These are phyloP conservation scores for Drosophila fulvimacula DNA, from an alignment of 2,888 invertebrate genomes.

Conservation along the genomic window DNA sequence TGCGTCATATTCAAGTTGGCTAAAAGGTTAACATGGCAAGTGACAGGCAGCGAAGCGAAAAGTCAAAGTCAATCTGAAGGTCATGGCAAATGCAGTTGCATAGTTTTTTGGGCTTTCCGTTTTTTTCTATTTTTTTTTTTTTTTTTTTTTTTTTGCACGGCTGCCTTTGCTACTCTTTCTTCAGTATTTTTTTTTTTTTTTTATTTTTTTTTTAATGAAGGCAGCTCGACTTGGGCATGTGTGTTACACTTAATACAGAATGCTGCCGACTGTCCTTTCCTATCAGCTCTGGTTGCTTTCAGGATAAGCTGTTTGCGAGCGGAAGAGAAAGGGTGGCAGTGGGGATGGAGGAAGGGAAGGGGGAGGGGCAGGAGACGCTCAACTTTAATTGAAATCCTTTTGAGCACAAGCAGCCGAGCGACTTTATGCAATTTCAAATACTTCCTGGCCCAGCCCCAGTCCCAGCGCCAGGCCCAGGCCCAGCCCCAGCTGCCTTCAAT, in stretches of 20 bases:
- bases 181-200: not conserved
- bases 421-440: slow-evolving; percentile 72
- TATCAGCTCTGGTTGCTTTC: slow-evolving; percentile 2
- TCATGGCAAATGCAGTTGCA: slow-evolving; percentile 6
- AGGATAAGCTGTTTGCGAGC: not conserved
- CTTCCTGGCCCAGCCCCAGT: slow-evolving; percentile 43
- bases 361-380: slow-evolving; percentile 16
- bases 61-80: slow-evolving; percentile 5
- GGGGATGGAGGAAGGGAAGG: not conserved
- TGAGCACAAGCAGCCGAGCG: slow-evolving; percentile 53
- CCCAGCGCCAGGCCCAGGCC: not conserved
- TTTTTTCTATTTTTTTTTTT: not conserved
- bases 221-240: not conserved
- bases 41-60: slow-evolving; percentile 1
- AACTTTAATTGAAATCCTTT: slow-evolving; percentile 76
- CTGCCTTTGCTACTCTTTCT: not conserved
- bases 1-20: slow-evolving; percentile 3
- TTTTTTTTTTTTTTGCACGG: not conserved
- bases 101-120: not conserved
- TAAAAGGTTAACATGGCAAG: slow-evolving; percentile 4
- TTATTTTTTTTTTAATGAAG: not conserved
- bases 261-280: slow-evolving; percentile 3
- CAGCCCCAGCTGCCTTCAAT: slow-evolving; percentile 4
- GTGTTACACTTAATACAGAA: not conserved
- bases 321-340: not conserved